Conservation (phyloP, 2,113 vertebrate genomes). For the Ascaphus truei region DNA sequence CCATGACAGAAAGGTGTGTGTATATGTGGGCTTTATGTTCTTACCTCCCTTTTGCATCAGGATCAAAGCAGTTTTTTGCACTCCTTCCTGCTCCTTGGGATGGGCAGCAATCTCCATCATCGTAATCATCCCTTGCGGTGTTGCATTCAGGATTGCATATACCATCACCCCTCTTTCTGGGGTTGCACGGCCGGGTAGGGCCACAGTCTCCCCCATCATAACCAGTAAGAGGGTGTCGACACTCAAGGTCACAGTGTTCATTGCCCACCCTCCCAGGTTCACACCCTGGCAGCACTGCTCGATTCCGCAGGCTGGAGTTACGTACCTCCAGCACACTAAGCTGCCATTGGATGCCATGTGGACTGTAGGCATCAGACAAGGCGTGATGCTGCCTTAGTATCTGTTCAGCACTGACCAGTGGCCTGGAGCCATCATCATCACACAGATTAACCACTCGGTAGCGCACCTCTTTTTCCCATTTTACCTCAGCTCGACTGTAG, state of each 20-base stretch:
- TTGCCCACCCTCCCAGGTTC: slow-evolving; percentile 90
- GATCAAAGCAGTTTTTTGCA: slow-evolving; percentile 88
- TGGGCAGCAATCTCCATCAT: slow-evolving; percentile 93
- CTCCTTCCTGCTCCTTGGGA: slow-evolving; percentile 66
- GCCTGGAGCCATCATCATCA: slow-evolving; percentile 64
- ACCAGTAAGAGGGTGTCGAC: slow-evolving; percentile 87
- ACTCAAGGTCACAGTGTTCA: slow-evolving; percentile 86
- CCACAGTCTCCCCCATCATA: slow-evolving; percentile 89
- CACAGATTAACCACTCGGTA: slow-evolving; percentile 86
- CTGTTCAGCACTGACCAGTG: slow-evolving; percentile 74
- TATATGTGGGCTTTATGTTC: background rate
- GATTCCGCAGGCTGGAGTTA: slow-evolving; percentile 79
- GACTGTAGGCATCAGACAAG: slow-evolving; percentile 72
- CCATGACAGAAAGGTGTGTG: too few species aligned
- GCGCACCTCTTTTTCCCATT: slow-evolving; percentile 68
- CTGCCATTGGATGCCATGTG: slow-evolving; percentile 88
- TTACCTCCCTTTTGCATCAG: slow-evolving; percentile 86
- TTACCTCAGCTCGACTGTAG: slow-evolving; percentile 79
- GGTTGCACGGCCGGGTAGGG: slow-evolving; percentile 75
- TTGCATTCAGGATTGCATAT: slow-evolving; percentile 88
- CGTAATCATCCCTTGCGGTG: slow-evolving; percentile 87
- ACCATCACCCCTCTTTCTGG: slow-evolving; percentile 85
- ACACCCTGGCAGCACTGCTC: slow-evolving; percentile 83
- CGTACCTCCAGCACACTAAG: slow-evolving; percentile 65
- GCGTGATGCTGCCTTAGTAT: slow-evolving; percentile 75